A percentile compares a stretch with the other conserved stretches of the same genome.
These are phyloP conservation scores for Nematostella vectensis DNA, from an alignment of 92 coral and sea anemone genomes.

Conservation along the genomic window DNA sequence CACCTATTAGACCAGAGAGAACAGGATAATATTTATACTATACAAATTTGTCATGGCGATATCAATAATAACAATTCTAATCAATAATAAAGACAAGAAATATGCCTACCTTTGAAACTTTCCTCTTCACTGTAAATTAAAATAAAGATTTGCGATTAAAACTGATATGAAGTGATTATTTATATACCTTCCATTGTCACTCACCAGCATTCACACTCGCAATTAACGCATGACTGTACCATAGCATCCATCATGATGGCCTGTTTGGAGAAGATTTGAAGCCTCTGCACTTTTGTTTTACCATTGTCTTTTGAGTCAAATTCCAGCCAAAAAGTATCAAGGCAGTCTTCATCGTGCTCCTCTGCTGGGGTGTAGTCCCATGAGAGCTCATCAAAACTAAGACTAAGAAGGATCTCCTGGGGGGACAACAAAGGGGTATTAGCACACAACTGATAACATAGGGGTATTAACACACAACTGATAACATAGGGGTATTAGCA, in stretches of 20 bases:
- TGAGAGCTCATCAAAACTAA: slow-evolving; percentile 86
- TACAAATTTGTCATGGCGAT: too few species aligned
- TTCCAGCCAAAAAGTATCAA: slow-evolving; percentile 95
- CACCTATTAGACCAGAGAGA: slow-evolving; percentile 40
- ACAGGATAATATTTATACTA: too few species aligned
- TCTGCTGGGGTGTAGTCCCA: slow-evolving; percentile 90
- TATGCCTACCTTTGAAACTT: too few species aligned
- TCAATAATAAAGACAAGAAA: too few species aligned
- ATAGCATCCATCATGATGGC: slow-evolving; percentile 98
- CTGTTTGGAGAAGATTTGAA: slow-evolving; percentile 96
- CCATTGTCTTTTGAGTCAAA: slow-evolving; percentile 65
- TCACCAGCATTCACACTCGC: not conserved
- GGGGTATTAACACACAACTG: too few species aligned
- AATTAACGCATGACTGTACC: slow-evolving; percentile 87
- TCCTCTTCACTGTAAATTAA: too few species aligned
- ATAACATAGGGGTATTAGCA: too few species aligned
- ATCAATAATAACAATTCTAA: too few species aligned
- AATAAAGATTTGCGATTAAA: too few species aligned
- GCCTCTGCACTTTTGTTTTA: slow-evolving; percentile 52
- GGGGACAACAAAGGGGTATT: not conserved
- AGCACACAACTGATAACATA: too few species aligned
- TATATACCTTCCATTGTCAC: not conserved
- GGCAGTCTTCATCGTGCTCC: slow-evolving; percentile 58
- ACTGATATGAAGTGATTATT: too few species aligned
- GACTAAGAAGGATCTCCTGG: slow-evolving; percentile 68